phyloP scores from a whole-genome alignment of 2,888 invertebrate genomes.

The Ischnura elegans region DNA sequence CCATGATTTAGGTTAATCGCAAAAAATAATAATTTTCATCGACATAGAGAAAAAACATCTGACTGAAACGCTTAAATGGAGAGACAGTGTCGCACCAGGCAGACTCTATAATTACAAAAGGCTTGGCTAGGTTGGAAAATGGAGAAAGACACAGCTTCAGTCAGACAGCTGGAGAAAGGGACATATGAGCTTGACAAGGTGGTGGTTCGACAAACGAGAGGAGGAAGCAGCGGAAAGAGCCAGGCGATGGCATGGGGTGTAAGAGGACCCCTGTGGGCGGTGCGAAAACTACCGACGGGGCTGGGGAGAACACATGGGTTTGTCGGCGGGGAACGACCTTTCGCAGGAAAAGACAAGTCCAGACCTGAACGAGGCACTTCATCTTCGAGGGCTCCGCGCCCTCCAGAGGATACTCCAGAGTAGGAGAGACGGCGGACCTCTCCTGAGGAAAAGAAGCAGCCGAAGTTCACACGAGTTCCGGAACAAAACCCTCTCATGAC shows the following conservation, averaged over 20 bases:
- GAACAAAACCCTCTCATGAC: not conserved
- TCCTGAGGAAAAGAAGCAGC: not conserved
- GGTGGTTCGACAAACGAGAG: not conserved
- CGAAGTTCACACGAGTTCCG: not conserved
- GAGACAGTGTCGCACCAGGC: too few species aligned
- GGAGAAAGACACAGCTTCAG: not conserved
- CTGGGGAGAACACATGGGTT: not conserved
- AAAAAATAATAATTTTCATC: too few species aligned
- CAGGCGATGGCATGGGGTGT: not conserved
- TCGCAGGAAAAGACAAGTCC: constrained; percentile 6
- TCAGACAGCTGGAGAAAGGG: not conserved
- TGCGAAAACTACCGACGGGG: not conserved
- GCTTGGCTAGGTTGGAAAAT: too few species aligned
- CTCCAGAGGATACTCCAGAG: too few species aligned
- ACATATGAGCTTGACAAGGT: not conserved
- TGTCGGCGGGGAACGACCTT: not conserved
- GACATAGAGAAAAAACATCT: too few species aligned
- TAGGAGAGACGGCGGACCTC: not conserved
- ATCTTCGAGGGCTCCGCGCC: not conserved
- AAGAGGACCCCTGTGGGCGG: not conserved
- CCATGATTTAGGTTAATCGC: too few species aligned
- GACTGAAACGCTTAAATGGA: too few species aligned
- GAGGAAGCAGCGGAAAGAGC: not conserved
- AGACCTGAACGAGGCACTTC: not conserved
- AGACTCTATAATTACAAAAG: too few species aligned